These are phyloP conservation scores for Falco rusticolus DNA, from an alignment of 2,797 vertebrate species.

Conservation along the genomic window DNA sequence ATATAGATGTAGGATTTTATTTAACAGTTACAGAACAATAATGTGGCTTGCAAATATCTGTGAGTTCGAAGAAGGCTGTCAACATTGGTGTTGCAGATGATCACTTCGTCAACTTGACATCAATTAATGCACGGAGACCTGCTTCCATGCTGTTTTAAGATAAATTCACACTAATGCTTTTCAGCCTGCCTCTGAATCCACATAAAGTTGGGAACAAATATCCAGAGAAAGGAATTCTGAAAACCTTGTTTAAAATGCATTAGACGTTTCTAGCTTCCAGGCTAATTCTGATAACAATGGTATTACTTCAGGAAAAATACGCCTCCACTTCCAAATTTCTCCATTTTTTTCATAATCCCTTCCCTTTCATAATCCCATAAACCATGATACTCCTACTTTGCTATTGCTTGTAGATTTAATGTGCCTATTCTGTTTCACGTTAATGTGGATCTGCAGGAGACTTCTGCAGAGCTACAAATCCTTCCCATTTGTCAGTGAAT, in stretches of 20 bases:
- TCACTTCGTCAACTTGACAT: background rate
- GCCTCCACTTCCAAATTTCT: background rate
- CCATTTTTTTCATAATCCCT: background rate
- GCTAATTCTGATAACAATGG: background rate
- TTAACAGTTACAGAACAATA: background rate
- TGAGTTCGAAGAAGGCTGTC: background rate
- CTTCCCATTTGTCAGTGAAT: background rate
- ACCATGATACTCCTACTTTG: background rate
- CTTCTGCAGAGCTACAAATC: background rate
- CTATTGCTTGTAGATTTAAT: background rate
- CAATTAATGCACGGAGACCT: background rate
- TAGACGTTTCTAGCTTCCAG: background rate
- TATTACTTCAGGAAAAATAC: background rate
- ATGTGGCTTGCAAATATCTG: background rate
- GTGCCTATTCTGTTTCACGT: background rate
- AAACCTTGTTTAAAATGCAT: background rate
- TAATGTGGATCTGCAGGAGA: too few relatives aligned
- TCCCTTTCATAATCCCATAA: background rate
- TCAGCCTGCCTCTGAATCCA: background rate
- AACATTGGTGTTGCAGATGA: background rate
- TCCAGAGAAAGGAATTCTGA: background rate
- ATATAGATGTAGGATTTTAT: background rate
- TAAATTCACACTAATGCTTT: background rate
- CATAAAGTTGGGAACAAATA: background rate
- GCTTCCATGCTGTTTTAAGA: background rate